phyloP scores from a whole-genome alignment of 2,888 invertebrate genomes.

The Tachina fera region DNA sequence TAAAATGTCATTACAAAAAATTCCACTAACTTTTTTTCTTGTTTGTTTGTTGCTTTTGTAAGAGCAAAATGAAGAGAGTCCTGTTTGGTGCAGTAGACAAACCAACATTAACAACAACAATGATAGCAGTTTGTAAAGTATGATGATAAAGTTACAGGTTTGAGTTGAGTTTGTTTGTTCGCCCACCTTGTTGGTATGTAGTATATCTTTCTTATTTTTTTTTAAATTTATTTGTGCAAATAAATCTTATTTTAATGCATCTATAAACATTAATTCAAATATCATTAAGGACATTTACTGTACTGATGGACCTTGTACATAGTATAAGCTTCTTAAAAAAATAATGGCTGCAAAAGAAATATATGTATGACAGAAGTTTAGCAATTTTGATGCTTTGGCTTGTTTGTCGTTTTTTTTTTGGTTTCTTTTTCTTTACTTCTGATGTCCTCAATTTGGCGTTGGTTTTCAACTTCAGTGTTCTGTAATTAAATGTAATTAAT shows the following conservation, averaged over 20 bases:
- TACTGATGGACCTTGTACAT: constrained; percentile 56
- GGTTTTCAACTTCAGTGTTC: constrained; percentile 37
- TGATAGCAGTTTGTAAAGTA: no score
- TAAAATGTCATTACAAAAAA: constrained; percentile 61
- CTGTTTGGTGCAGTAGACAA: background rate
- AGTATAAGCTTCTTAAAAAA: constrained; percentile 48
- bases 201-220: background rate
- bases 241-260: constrained; percentile 57
- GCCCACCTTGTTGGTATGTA: background rate
- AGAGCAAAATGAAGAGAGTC: background rate
- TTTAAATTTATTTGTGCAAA: constrained; percentile 1
- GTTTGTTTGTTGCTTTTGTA: no score
- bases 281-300: constrained; percentile 64
- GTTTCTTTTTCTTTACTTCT: background rate
- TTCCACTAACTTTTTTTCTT: background rate
- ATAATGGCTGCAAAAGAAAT: constrained; percentile 18
- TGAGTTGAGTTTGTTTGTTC: constrained; percentile 11
- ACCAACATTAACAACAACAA: background rate
- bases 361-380: constrained; percentile 34
- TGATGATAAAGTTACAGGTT: background rate
- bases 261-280: constrained; percentile 68
- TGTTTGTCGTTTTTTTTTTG: background rate
- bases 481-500: constrained; percentile 72
- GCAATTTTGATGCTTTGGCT: constrained; percentile 52
- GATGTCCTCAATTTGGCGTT: constrained; percentile 33